phyloP scores from a whole-genome alignment of 2,888 invertebrate species.

The Papilio gigon region DNA sequence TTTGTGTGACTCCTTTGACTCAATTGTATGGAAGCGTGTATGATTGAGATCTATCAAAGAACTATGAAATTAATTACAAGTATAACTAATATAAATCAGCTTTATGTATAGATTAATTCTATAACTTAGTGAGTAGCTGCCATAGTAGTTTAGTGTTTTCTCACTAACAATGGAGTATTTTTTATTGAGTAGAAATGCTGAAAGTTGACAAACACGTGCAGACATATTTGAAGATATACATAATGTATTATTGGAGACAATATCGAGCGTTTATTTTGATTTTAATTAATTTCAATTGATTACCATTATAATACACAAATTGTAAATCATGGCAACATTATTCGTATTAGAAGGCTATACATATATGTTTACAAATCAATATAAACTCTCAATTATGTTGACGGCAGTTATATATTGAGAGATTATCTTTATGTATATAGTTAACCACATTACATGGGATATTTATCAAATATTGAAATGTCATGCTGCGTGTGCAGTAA shows the following conservation, averaged over 20 bases:
- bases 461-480: too few species aligned
- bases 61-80: slow-evolving; percentile 35
- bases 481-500: too few species aligned
- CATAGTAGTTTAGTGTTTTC: background rate
- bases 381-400: too few species aligned
- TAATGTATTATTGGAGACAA: background rate
- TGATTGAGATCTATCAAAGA: slow-evolving; percentile 39
- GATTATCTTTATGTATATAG: too few species aligned
- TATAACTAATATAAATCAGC: slow-evolving; percentile 21
- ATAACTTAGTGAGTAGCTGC: slow-evolving; percentile 30
- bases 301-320: too few species aligned
- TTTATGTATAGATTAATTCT: slow-evolving; percentile 17
- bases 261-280: background rate
- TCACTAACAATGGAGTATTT: background rate
- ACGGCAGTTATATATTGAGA: too few species aligned
- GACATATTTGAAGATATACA: background rate
- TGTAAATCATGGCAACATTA: background rate
- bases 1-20: slow-evolving; percentile 13
- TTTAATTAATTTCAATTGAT: background rate
- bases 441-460: background rate
- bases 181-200: background rate
- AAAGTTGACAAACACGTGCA: background rate
- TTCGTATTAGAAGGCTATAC: too few species aligned
- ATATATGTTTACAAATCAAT: too few species aligned
- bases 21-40: slow-evolving; percentile 36